phyloP scores from a whole-genome alignment of 2,888 invertebrate species.

The Tricholauxania praeusta region DNA sequence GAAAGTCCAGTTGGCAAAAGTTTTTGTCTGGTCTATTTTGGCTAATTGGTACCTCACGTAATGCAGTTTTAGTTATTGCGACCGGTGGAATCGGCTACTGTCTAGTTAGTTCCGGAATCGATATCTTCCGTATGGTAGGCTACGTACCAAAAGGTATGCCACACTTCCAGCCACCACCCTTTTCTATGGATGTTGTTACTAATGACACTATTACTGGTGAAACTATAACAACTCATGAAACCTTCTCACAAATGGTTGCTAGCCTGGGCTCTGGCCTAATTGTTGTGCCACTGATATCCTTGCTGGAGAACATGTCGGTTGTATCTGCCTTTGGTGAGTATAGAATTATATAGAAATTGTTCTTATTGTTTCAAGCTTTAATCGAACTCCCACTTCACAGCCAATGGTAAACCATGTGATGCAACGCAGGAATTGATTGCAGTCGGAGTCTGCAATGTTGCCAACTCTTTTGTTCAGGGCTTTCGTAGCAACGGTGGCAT shows the following conservation, averaged over 20 bases:
- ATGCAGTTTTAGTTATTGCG: slow-evolving; percentile 84
- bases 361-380: background rate
- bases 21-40: slow-evolving; percentile 77
- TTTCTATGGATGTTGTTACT: slow-evolving; percentile 72
- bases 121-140: slow-evolving; percentile 76
- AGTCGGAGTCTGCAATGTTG: slow-evolving; percentile 81
- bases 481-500: slow-evolving; percentile 86
- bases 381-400: slow-evolving; percentile 57
- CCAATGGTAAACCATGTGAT: slow-evolving; percentile 84
- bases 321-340: slow-evolving; percentile 64
- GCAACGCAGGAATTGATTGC: slow-evolving; percentile 94
- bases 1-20: slow-evolving; percentile 72
- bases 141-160: slow-evolving; percentile 82
- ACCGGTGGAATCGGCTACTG: slow-evolving; percentile 77
- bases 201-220: slow-evolving; percentile 70
- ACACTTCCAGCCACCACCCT: slow-evolving; percentile 75
- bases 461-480: slow-evolving; percentile 87
- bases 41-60: slow-evolving; percentile 84
- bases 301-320: slow-evolving; percentile 90
- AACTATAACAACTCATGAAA: slow-evolving; percentile 53
- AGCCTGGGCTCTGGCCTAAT: slow-evolving; percentile 86
- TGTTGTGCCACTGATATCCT: slow-evolving; percentile 87
- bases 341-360: background rate
- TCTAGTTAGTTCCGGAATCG: slow-evolving; percentile 71
- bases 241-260: slow-evolving; percentile 80